phyloP scores from a whole-genome alignment of 2,113 vertebrate species.

The Polypterus bichir region DNA sequence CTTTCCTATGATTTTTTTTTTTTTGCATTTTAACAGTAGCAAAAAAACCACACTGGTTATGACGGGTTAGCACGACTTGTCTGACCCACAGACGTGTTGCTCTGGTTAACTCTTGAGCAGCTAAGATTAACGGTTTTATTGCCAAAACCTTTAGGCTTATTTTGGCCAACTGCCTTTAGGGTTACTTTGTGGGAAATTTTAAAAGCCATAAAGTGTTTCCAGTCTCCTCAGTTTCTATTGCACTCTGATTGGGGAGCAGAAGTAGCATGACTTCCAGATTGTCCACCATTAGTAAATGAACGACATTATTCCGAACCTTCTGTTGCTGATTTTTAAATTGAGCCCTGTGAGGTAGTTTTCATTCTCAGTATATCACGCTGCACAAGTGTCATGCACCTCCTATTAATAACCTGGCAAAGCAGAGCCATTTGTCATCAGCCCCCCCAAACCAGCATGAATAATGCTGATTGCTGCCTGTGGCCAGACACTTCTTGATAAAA shows the following conservation, averaged over 20 bases:
- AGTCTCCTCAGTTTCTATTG: too few species aligned
- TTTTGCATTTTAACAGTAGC: too few species aligned
- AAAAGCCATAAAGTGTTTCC: too few species aligned
- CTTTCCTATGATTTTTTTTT: too few species aligned
- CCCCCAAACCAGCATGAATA: constrained; percentile 22
- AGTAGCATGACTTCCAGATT: constrained; percentile 15
- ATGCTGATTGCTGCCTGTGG: constrained; percentile 31
- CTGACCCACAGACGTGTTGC: too few species aligned
- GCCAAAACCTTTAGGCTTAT: too few species aligned
- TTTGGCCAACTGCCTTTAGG: too few species aligned
- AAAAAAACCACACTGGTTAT: too few species aligned
- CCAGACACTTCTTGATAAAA: constrained; percentile 31
- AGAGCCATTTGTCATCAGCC: constrained; percentile 38
- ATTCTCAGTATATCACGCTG: constrained; percentile 33
- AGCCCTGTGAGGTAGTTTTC: constrained; percentile 34
- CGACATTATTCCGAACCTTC: constrained; percentile 21
- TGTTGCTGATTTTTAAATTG: constrained; percentile 25
- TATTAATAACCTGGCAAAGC: constrained; percentile 40
- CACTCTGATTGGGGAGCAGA: background rate
- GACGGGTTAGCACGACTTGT: too few species aligned
- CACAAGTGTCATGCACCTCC: constrained; percentile 13
- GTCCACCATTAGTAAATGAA: constrained; percentile 26
- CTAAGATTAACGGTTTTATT: too few species aligned
- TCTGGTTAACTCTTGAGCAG: too few species aligned
- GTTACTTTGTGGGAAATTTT: too few species aligned